Evolutionary conservation across 2,888 invertebrate species (phyloP).

Genomic region (Dicyrtoma fusca): DNA sequence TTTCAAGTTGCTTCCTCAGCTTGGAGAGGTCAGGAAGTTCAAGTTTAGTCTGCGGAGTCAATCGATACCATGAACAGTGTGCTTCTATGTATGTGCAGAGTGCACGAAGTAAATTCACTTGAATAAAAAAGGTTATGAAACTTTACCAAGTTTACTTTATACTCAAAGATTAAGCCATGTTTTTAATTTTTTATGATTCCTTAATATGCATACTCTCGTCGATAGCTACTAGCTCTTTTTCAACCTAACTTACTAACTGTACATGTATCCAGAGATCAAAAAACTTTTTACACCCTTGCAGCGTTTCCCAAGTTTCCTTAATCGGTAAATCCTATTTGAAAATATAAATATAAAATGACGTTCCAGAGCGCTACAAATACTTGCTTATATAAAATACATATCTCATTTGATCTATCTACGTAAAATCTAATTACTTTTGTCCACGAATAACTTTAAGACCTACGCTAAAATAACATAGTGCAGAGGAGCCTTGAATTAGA

Average conservation of each 20-base stretch:
- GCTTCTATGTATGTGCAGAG: neutral
- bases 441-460: neutral
- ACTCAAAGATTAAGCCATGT: too few relatives aligned
- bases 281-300: neutral
- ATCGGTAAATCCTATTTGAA: neutral
- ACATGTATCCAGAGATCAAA: constrained; percentile 1
- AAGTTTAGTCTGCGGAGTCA: constrained; percentile 26
- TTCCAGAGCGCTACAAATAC: neutral
- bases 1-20: constrained; percentile 33
- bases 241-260: constrained; percentile 7
- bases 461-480: neutral
- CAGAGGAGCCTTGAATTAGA: constrained; percentile 11
- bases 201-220: too few relatives aligned
- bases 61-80: neutral
- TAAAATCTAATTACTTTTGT: too few relatives aligned
- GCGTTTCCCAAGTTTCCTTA: too few relatives aligned
- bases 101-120: too few relatives aligned
- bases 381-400: too few relatives aligned
- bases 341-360: neutral
- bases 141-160: too few relatives aligned
- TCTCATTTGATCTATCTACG: too few relatives aligned
- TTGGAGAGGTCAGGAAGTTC: constrained; percentile 30
- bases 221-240: neutral
- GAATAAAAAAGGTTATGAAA: too few relatives aligned
- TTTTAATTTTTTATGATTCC: too few relatives aligned